A percentile compares a stretch with the other conserved stretches of the same genome.
Conservation (phyloP, 2,113 vertebrate species). For the Ptilorrhoa leucosticta region DNA sequence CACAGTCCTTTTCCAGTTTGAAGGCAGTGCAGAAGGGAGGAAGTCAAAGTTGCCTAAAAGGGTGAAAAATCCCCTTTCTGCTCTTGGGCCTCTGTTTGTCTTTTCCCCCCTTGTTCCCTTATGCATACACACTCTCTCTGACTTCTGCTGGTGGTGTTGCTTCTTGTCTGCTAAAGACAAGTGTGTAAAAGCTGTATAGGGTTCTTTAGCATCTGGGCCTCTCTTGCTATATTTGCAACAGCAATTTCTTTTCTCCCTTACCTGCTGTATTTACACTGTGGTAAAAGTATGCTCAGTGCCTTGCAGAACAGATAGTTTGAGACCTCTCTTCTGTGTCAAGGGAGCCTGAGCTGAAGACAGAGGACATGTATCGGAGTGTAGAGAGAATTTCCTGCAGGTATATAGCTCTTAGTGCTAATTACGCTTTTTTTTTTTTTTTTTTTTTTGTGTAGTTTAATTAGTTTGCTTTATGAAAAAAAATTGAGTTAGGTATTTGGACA, state of each 20-base stretch:
- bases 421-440: background rate
- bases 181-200: background rate
- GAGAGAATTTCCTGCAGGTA: background rate
- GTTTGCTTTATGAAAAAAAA: background rate
- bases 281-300: background rate
- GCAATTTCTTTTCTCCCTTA: background rate
- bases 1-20: background rate
- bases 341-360: background rate
- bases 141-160: background rate
- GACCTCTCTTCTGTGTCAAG: background rate
- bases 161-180: background rate
- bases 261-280: background rate
- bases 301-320: background rate
- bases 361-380: background rate
- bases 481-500: background rate
- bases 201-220: background rate
- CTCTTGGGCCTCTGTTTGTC: background rate
- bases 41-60: background rate
- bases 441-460: background rate
- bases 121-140: background rate
- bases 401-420: background rate
- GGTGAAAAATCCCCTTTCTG: background rate
- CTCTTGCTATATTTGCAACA: background rate
- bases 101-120: background rate
- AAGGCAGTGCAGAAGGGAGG: background rate